Base-by-base conservation (phyloP, 2,113 vertebrate genomes). In the Oncorhynchus masou region DNA sequence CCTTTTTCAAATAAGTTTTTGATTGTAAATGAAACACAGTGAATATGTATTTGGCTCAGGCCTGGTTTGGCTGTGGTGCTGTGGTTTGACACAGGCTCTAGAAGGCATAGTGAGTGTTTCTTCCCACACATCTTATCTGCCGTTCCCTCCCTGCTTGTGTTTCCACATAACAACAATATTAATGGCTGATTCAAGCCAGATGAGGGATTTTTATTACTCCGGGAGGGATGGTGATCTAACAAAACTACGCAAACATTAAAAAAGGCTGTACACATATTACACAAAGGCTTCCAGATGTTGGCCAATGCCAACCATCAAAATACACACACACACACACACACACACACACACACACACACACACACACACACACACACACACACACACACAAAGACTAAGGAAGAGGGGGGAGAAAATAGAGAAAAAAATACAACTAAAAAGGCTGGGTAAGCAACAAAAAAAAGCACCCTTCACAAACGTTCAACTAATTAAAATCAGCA, bases 401-500 rank as follows among this genome's bases (percentile, higher is more conserved):
- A 87, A 86, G 71, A 76, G 77, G 68, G 34, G 59, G n/a, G 71
- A 64, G 39, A 45, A 76, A 13, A 66, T 24, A 60, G 83, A 81
- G 80, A 77, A 71, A 31, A 70, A 24, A 22, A 22, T 69, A 57
- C 74, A 13, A 66, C 25, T 54, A 84, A 81, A 81, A 86, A 39
- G 70, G 76, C 78, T 86, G 88, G 85, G 91, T 92, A 91, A 92
- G 91, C 89, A 92, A 84, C 84, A 78, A 70, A 11, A 70, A 45
- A 45, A 45, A 45, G 39, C 71, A 34, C 81, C 90, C 88, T 88
- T 87, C 88, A 87, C 88, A 83, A 91, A 91, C 89, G 91, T 85
- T 90, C 91, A 93, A 91, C 90, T 94, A 94, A 95, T 94, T 94
- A 94, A 84, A 94, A 91, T 92, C 91, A 82, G 88, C 84, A 88